These are phyloP conservation scores for Heliconius aoede DNA, from an alignment of 2,888 invertebrate species.

Conservation along the genomic window DNA sequence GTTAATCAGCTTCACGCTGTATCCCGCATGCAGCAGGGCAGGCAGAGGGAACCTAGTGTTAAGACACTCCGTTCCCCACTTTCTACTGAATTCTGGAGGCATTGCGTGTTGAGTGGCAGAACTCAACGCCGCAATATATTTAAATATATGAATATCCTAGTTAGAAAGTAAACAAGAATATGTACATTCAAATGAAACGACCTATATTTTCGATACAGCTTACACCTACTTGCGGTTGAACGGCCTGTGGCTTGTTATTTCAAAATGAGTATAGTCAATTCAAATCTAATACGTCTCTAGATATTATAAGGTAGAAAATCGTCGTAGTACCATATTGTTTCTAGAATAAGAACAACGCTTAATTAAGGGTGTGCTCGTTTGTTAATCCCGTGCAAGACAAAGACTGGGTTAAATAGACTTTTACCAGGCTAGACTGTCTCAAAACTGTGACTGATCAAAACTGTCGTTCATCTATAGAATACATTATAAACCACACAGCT, in stretches of 20 bases:
- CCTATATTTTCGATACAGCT: background rate
- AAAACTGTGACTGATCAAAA: background rate
- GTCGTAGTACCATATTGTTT: background rate
- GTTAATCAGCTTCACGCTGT: too few relatives aligned
- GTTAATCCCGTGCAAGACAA: background rate
- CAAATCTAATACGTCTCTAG: background rate
- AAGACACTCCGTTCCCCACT: too few relatives aligned
- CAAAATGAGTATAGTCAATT: background rate
- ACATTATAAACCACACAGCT: slow-evolving; percentile 1
- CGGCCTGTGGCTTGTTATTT: background rate
- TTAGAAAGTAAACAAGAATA: slow-evolving; percentile 7
- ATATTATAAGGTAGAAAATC: background rate
- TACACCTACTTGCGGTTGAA: slow-evolving; percentile 15
- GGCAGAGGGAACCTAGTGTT: too few relatives aligned
- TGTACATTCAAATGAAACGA: slow-evolving; percentile 6
- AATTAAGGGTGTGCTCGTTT: slow-evolving; percentile 9
- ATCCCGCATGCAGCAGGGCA: too few relatives aligned
- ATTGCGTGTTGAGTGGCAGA: too few relatives aligned
- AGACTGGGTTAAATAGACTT: background rate
- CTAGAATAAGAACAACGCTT: background rate
- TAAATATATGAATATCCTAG: background rate
- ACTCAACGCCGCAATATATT: too few relatives aligned
- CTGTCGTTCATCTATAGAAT: slow-evolving; percentile 17
- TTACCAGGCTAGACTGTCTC: background rate
- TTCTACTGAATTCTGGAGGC: too few relatives aligned